Evolutionary conservation across 1,140 invertebrate species (phyloP).

Genomic region (Megalonaias nervosa): DNA sequence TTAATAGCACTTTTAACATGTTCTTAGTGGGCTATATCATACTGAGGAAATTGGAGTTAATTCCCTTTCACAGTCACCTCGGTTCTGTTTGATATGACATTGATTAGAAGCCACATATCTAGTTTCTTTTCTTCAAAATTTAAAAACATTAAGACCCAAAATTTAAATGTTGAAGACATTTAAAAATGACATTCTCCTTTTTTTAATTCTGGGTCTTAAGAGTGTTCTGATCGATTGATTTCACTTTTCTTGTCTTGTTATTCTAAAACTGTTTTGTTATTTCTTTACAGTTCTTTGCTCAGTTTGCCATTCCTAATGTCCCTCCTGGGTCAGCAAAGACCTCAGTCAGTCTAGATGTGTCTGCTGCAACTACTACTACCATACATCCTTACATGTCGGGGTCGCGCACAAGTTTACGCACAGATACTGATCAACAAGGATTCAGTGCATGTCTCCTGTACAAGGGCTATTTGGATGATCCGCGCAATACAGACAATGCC

Average conservation of each 20-base stretch:
- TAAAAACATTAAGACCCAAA: too few species aligned
- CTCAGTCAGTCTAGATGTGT: not conserved
- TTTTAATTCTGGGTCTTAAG: not conserved
- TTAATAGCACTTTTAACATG: too few species aligned
- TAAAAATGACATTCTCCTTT: not conserved
- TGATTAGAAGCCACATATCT: too few species aligned
- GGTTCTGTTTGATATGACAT: too few species aligned
- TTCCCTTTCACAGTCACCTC: too few species aligned
- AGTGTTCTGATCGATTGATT: not conserved
- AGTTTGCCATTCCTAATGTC: constrained; percentile 44
- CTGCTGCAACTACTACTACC: not conserved
- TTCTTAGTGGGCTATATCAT: too few species aligned
- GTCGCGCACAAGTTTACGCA: constrained; percentile 36
- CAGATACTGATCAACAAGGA: constrained; percentile 45
- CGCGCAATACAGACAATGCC: constrained; percentile 92
- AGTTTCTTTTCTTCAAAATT: too few species aligned
- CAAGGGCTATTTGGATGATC: constrained; percentile 95
- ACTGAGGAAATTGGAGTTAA: too few species aligned
- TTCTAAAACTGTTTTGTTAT: constrained; percentile 1
- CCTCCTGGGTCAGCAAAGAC: too few species aligned
- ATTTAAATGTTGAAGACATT: not conserved
- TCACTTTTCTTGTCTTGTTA: not conserved
- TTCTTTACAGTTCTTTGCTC: constrained; percentile 55
- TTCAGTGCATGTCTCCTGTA: constrained; percentile 76
- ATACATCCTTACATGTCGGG: constrained; percentile 5